A percentile compares a stretch with the other conserved stretches of the same genome.
Conservation (phyloP, 1,140 invertebrate species). For the Leguminivora glycinivorella region DNA sequence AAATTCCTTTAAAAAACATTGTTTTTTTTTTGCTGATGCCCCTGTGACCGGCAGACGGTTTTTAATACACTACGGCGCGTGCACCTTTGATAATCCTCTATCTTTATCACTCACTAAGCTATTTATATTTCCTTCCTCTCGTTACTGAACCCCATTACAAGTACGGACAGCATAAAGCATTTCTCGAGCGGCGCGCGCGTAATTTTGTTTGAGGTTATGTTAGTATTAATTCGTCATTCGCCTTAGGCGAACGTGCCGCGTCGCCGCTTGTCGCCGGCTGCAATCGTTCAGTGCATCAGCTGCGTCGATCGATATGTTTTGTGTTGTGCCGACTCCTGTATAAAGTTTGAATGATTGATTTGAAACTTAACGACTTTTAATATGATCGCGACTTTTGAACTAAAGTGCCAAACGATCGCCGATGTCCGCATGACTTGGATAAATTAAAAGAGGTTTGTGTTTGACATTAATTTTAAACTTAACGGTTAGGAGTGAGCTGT, state of each 20-base stretch:
- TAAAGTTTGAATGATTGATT: slow-evolving; percentile 34
- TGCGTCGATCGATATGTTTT: slow-evolving; percentile 52
- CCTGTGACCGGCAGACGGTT: slow-evolving; percentile 4
- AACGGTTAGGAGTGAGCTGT: neutral
- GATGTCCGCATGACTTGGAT: slow-evolving; percentile 35
- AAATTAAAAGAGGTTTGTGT: slow-evolving; percentile 33
- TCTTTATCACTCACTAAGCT: slow-evolving; percentile 42
- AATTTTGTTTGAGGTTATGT: slow-evolving; percentile 75
- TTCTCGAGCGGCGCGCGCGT: slow-evolving; percentile 63
- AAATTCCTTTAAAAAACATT: neutral
- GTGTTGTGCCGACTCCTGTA: slow-evolving; percentile 41
- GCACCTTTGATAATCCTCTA: slow-evolving; percentile 40
- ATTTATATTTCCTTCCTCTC: slow-evolving; percentile 48
- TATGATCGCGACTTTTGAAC: slow-evolving; percentile 45
- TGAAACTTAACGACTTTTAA: slow-evolving; percentile 34
- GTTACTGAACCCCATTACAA: slow-evolving; percentile 60
- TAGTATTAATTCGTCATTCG: slow-evolving; percentile 70
- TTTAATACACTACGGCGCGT: slow-evolving; percentile 32
- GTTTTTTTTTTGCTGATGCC: slow-evolving; percentile 5
- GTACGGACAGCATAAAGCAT: slow-evolving; percentile 65
- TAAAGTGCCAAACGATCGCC: slow-evolving; percentile 43
- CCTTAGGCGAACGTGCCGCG: slow-evolving; percentile 53
- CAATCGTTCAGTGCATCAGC: slow-evolving; percentile 41
- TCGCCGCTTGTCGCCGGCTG: slow-evolving; percentile 31
- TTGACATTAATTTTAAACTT: slow-evolving; percentile 13